phyloP scores from a whole-genome alignment of 2,797 vertebrate species.

The Neostethus bicornis region DNA sequence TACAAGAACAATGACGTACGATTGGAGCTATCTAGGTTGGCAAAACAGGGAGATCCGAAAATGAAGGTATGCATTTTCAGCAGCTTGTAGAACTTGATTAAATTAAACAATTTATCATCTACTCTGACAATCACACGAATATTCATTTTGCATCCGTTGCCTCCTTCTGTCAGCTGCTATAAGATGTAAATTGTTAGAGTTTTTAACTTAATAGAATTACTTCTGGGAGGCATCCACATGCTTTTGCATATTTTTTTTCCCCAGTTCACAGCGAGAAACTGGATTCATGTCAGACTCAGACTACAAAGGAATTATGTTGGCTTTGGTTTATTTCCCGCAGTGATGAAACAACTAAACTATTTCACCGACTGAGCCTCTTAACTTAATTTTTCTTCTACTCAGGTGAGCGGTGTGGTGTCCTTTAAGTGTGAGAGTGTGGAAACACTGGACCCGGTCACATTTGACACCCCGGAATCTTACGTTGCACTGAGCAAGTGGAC shows the following conservation, averaged over 20 bases:
- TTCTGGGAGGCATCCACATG: conserved; percentile 38
- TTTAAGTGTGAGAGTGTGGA: conserved; percentile 99
- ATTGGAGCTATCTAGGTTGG: conserved; percentile 94
- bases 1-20: conserved; percentile 99
- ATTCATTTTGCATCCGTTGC: conserved; percentile 21
- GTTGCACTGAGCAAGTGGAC: conserved; percentile 97
- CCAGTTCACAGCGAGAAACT: conserved; percentile 38
- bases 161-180: conserved; percentile 25
- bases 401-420: conserved; percentile 94
- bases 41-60: conserved; percentile 96
- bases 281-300: conserved; percentile 34
- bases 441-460: conserved; percentile 97
- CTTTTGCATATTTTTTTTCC: conserved; percentile 49
- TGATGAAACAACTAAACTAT: not conserved
- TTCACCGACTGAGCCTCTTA: not conserved
- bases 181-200: conserved; percentile 21
- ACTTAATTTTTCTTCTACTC: too few species aligned
- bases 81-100: conserved; percentile 23
- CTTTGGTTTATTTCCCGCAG: conserved; percentile 21
- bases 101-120: conserved; percentile 38
- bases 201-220: conserved; percentile 58
- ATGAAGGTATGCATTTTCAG: conserved; percentile 84
- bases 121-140: conserved; percentile 33
- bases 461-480: conserved; percentile 97
- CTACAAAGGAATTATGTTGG: conserved; percentile 34